Evolutionary conservation across 2,113 vertebrate species (phyloP).

Genomic region (Talpa occidentalis): DNA sequence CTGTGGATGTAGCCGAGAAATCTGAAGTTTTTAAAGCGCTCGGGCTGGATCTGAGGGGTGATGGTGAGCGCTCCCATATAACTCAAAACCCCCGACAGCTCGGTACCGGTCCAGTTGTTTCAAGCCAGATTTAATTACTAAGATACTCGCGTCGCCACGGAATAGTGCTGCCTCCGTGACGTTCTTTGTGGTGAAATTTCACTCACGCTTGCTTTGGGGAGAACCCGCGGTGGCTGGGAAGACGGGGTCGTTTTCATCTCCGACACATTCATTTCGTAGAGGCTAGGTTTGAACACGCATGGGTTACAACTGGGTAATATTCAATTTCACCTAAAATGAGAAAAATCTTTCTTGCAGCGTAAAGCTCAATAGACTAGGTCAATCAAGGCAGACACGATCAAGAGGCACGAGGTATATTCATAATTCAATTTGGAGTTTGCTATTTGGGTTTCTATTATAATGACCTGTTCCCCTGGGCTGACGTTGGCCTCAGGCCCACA

Average conservation of each 20-base stretch:
- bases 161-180: rapidly evolving
- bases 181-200: rapidly evolving
- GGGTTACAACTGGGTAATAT: not conserved
- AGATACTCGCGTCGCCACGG: not conserved
- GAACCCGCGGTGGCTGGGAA: rapidly evolving
- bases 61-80: rapidly evolving
- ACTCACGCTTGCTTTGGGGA: not conserved
- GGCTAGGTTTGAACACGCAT: not conserved
- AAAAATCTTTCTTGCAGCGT: not conserved
- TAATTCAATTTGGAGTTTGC: constrained; percentile 1
- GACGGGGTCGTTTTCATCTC: rapidly evolving
- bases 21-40: not conserved
- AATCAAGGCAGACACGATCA: not conserved
- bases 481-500: not conserved
- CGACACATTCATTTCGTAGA: not conserved
- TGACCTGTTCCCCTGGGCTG: not conserved
- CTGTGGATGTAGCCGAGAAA: not conserved
- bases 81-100: not conserved
- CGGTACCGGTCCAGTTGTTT: not conserved
- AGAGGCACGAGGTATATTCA: not conserved
- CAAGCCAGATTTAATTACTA: not conserved
- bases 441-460: constrained; percentile 1
- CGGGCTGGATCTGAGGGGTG: rapidly evolving
- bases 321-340: constrained; percentile 36
- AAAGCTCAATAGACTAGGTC: not conserved